phyloP scores from a whole-genome alignment of 1,140 invertebrate genomes.

The Heliconius nattereri region DNA sequence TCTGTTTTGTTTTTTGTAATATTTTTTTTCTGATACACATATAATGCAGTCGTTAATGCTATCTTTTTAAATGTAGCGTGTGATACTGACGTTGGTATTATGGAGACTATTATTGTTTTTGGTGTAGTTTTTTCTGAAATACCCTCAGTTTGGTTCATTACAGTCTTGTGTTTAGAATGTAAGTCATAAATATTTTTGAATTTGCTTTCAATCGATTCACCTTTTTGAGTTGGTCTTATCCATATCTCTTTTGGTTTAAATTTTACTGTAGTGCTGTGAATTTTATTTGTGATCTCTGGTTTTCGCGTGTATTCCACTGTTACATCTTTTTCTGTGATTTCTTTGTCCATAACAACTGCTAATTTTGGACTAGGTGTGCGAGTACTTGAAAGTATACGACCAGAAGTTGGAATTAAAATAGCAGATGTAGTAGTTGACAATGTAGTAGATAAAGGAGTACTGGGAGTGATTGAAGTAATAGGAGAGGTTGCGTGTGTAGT shows the following conservation, averaged over 20 bases:
- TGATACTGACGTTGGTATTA: slow-evolving; percentile 75
- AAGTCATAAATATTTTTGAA: slow-evolving; percentile 53
- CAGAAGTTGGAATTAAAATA: slow-evolving; percentile 4
- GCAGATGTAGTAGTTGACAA: neutral
- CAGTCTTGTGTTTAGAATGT: slow-evolving; percentile 49
- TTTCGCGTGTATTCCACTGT: slow-evolving; percentile 42
- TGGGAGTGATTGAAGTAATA: neutral
- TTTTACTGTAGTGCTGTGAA: slow-evolving; percentile 54
- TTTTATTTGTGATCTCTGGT: slow-evolving; percentile 49
- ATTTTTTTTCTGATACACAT: slow-evolving; percentile 53
- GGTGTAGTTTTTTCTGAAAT: slow-evolving; percentile 63
- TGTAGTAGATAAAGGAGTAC: neutral
- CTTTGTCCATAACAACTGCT: slow-evolving; percentile 33
- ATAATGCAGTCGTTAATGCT: slow-evolving; percentile 63
- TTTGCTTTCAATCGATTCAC: slow-evolving; percentile 67
- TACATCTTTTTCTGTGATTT: slow-evolving; percentile 37
- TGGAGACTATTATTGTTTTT: slow-evolving; percentile 75
- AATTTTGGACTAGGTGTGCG: slow-evolving; percentile 35
- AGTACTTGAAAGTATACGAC: slow-evolving; percentile 30
- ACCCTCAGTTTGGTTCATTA: slow-evolving; percentile 58
- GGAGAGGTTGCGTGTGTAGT: slow-evolving; percentile 12
- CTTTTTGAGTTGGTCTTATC: slow-evolving; percentile 76
- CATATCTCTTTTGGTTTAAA: slow-evolving; percentile 76
- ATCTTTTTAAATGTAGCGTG: slow-evolving; percentile 75
- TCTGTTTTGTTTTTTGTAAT: slow-evolving; percentile 49